A percentile compares a stretch with the other conserved stretches of the same genome.
These are phyloP conservation scores for Megaleporinus macrocephalus DNA, from an alignment of 2,113 vertebrate species.

Conservation along the genomic window DNA sequence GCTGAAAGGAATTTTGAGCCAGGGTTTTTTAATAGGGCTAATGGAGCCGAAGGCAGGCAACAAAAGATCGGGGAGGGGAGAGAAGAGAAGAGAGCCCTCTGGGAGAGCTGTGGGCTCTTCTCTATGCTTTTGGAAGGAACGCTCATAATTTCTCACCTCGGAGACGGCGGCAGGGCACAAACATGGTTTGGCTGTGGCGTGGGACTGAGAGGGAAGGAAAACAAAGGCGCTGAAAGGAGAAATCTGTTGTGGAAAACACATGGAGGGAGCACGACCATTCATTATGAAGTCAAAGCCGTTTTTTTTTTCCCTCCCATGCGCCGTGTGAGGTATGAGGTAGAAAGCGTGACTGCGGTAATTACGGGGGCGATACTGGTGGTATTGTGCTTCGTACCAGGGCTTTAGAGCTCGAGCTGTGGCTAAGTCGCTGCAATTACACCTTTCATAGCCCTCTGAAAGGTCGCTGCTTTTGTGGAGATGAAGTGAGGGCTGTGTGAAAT, in stretches of 20 bases:
- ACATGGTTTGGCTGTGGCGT: background rate
- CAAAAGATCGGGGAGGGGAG: background rate
- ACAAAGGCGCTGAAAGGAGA: background rate
- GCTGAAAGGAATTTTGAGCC: conserved; percentile 5
- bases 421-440: conserved; percentile 1
- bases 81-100: background rate
- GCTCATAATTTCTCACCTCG: background rate
- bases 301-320: background rate
- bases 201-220: background rate
- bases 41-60: conserved; percentile 19
- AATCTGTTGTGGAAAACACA: background rate
- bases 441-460: background rate
- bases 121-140: conserved; percentile 7
- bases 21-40: conserved; percentile 24
- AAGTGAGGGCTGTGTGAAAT: too few relatives aligned
- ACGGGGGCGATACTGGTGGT: background rate
- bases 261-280: background rate
- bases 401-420: background rate
- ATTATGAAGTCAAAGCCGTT: background rate
- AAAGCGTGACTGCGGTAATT: conserved; percentile 1
- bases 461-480: background rate
- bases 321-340: background rate
- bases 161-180: background rate
- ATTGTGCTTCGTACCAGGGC: background rate
- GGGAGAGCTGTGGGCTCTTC: background rate